Conservation (phyloP, 2,888 invertebrate genomes). For the Agrotis puta region DNA sequence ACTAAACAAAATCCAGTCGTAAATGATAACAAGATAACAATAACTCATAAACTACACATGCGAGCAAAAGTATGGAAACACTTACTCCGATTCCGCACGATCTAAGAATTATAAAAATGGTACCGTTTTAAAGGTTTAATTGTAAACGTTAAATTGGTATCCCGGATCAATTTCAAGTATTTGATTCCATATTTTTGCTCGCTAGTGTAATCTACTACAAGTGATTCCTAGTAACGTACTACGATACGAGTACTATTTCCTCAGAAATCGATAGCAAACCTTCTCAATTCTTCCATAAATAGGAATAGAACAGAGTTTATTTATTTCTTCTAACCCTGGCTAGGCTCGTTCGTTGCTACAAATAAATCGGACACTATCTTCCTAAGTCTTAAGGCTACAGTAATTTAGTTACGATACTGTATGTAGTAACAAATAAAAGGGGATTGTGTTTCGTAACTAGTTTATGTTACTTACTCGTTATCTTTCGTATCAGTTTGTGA, state of each 20-base stretch:
- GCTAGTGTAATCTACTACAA: no score
- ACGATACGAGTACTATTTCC: neutral
- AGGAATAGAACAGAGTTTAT: slow-evolving; percentile 30
- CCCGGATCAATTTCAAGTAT: no score
- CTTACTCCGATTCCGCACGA: no score
- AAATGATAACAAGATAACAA: no score
- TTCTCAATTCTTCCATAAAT: slow-evolving; percentile 36
- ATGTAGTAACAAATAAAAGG: slow-evolving; percentile 25
- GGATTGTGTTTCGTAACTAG: slow-evolving; percentile 24
- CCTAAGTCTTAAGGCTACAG: slow-evolving; percentile 29
- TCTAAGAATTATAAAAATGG: no score
- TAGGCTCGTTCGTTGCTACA: slow-evolving; percentile 14
- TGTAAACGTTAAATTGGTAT: no score
- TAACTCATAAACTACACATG: no score
- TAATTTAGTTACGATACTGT: slow-evolving; percentile 50
- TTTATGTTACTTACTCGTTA: slow-evolving; percentile 28
- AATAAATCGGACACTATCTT: slow-evolving; percentile 53
- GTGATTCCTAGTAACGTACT: neutral
- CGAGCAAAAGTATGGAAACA: no score
- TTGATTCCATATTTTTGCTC: no score
- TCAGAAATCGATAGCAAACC: slow-evolving; percentile 18
- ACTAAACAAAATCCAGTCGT: no score
- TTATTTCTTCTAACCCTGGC: slow-evolving; percentile 26
- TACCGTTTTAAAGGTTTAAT: no score
- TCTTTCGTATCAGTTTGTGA: slow-evolving; percentile 15